These are phyloP conservation scores for Euzophera pinguis DNA, from an alignment of 2,888 invertebrate genomes.

Conservation along the genomic window DNA sequence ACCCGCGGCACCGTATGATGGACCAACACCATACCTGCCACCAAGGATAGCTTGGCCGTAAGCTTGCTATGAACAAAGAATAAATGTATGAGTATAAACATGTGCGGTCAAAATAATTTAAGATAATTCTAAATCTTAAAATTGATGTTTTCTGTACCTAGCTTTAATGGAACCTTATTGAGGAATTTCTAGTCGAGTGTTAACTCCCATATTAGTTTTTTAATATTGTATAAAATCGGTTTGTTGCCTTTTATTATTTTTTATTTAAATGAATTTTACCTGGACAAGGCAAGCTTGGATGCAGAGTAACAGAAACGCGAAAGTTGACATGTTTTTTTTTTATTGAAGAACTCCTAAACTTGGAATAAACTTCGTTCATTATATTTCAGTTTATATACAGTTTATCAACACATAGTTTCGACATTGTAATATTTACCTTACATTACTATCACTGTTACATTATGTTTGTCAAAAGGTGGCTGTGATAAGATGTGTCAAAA, in stretches of 20 bases:
- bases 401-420: background rate
- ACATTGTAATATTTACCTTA: background rate
- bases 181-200: too few species aligned
- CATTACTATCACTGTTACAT: background rate
- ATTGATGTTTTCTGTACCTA: too few species aligned
- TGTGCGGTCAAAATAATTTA: too few species aligned
- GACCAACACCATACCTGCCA: slow-evolving; percentile 3
- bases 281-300: slow-evolving; percentile 39
- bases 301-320: slow-evolving; percentile 34
- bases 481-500: background rate
- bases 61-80: slow-evolving; percentile 3
- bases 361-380: slow-evolving; percentile 3
- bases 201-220: too few species aligned
- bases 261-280: slow-evolving; percentile 24
- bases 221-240: too few species aligned
- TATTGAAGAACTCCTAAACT: background rate
- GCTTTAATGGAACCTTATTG: too few species aligned
- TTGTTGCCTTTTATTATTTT: too few species aligned
- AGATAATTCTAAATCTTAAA: too few species aligned
- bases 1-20: background rate
- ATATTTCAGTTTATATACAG: slow-evolving; percentile 21
- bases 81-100: background rate
- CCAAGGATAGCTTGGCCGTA: slow-evolving; percentile 1
- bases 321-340: slow-evolving; percentile 29
- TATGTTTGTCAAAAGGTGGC: background rate